Percentiles rank a stretch among this genome's conserved stretches.
Evolutionary conservation across 2,888 invertebrate species (phyloP).

Genomic region (Microchrysa polita): DNA sequence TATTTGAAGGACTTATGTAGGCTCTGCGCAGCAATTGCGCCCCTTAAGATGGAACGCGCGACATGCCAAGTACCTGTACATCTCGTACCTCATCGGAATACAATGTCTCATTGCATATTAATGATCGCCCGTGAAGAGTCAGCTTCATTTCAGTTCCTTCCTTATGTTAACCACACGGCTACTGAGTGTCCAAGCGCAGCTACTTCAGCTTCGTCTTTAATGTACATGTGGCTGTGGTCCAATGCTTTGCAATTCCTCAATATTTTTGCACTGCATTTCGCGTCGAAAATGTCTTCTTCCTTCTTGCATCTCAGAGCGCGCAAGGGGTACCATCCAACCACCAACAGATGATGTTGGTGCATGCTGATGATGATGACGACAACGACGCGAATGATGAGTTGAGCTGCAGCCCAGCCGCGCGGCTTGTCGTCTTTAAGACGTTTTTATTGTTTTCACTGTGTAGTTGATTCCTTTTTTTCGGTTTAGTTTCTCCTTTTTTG

Average conservation of each 20-base stretch:
- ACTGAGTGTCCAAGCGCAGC: background rate
- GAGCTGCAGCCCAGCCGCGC: constrained; percentile 28
- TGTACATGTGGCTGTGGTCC: background rate
- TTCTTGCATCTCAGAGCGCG: constrained; percentile 12
- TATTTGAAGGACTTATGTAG: constrained; percentile 3
- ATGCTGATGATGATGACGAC: constrained; percentile 18
- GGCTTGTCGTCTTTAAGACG: constrained; percentile 41
- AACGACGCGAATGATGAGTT: too few relatives aligned
- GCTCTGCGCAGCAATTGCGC: background rate
- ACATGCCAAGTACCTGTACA: constrained; percentile 50
- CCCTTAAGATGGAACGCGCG: constrained; percentile 47
- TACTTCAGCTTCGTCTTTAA: constrained; percentile 17
- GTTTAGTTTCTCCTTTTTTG: too few relatives aligned
- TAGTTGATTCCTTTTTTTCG: too few relatives aligned
- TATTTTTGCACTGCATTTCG: constrained; percentile 31
- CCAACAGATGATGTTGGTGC: too few relatives aligned
- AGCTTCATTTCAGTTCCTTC: constrained; percentile 40
- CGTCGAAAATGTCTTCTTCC: constrained; percentile 2
- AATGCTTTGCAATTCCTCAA: constrained; percentile 2
- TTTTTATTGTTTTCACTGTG: constrained; percentile 39
- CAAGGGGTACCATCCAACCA: too few relatives aligned
- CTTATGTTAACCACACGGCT: constrained; percentile 18
- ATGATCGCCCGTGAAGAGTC: constrained; percentile 41
- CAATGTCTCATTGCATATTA: constrained; percentile 46
- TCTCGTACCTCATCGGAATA: constrained; percentile 46